Evolutionary conservation across 2,797 vertebrate genomes (phyloP).

Genomic region (Allobates femoralis): DNA sequence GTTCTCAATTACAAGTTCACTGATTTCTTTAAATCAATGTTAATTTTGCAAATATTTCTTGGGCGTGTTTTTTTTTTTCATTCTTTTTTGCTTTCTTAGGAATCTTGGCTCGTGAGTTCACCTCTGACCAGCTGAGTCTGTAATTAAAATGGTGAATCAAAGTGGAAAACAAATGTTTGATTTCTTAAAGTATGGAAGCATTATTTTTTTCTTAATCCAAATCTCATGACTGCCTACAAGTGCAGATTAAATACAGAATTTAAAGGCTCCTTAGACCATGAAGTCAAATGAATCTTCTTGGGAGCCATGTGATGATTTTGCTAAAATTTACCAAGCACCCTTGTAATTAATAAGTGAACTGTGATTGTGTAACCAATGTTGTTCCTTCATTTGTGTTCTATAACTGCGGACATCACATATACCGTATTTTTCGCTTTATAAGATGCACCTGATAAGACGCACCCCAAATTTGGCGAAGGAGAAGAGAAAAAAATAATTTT

Average conservation of each 20-base stretch:
- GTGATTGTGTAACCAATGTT: not conserved
- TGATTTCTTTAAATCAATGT: not conserved
- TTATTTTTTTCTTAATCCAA: conserved; percentile 59
- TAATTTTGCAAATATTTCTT: not conserved
- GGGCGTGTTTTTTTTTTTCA: not conserved
- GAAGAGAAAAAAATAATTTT: too few species aligned
- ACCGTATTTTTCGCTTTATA: too few species aligned
- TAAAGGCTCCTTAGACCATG: conserved; percentile 16
- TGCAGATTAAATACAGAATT: conserved; percentile 36
- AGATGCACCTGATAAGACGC: too few species aligned
- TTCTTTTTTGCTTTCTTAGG: not conserved
- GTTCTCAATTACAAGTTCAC: not conserved
- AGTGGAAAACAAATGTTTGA: conserved; percentile 31
- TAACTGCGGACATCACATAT: not conserved
- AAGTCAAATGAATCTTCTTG: conserved; percentile 33
- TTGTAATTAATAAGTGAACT: not conserved
- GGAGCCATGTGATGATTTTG: conserved; percentile 13
- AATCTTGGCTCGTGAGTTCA: not conserved
- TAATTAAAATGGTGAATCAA: conserved; percentile 19
- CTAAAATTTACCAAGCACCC: not conserved
- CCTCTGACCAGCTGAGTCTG: conserved; percentile 33
- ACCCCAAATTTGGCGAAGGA: too few species aligned
- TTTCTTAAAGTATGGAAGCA: conserved; percentile 15
- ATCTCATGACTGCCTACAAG: conserved; percentile 49
- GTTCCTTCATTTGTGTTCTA: not conserved